phyloP scores from a whole-genome alignment of 92 coral and sea anemone species.

The Heteractis magnifica region DNA sequence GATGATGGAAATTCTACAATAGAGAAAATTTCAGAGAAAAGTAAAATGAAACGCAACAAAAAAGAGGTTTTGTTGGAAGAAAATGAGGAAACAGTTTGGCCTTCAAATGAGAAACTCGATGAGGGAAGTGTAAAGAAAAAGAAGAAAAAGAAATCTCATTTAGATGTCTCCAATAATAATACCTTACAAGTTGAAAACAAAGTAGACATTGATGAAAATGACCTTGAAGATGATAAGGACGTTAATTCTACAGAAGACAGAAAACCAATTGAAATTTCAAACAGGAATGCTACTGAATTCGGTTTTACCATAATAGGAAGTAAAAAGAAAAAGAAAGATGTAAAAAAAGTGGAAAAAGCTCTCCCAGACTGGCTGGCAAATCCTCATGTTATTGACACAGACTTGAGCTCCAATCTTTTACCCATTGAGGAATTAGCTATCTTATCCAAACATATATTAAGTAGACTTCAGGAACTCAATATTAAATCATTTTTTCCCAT shows the following conservation, averaged over 20 bases:
- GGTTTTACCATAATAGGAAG: slow-evolving; percentile 93
- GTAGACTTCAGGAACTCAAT: slow-evolving; percentile 53
- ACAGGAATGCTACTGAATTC: background rate
- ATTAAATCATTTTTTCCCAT: slow-evolving; percentile 82
- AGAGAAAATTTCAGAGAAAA: background rate
- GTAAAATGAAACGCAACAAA: background rate
- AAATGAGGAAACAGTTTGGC: background rate
- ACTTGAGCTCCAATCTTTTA: slow-evolving; percentile 54
- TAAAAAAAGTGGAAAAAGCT: slow-evolving; percentile 63
- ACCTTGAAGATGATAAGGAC: slow-evolving; percentile 2
- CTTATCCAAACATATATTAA: slow-evolving; percentile 48
- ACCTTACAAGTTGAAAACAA: background rate
- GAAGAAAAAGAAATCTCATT: background rate
- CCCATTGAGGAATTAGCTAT: slow-evolving; percentile 60
- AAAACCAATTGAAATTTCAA: background rate
- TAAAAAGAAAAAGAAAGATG: slow-evolving; percentile 45
- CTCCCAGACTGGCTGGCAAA: slow-evolving; percentile 93
- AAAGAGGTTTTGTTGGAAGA: background rate
- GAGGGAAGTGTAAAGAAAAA: slow-evolving; percentile 12
- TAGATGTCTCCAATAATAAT: background rate
- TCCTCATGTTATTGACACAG: slow-evolving; percentile 62
- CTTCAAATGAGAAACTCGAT: background rate
- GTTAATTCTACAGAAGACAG: slow-evolving; percentile 1
- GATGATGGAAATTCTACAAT: no score
- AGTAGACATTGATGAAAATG: background rate